These are phyloP conservation scores for Sphenodon punctatus DNA, from an alignment of 2,797 vertebrate genomes.

Conservation along the genomic window DNA sequence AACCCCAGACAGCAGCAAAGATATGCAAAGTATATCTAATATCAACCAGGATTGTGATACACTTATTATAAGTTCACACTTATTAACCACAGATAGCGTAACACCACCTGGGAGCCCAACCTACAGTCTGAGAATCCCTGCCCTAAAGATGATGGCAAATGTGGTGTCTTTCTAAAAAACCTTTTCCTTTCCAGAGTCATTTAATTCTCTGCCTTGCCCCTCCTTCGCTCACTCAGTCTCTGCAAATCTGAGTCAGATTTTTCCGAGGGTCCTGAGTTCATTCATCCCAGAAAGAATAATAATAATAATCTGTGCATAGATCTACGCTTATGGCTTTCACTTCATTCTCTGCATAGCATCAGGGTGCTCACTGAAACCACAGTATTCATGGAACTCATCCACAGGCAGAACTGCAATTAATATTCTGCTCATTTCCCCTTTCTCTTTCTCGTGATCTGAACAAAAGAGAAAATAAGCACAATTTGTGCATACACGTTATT, in stretches of 20 bases:
- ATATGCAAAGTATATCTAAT: no score
- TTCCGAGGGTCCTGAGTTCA: neutral
- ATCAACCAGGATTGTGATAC: no score
- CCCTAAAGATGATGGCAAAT: no score
- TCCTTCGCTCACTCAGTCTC: neutral
- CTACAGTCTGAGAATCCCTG: no score
- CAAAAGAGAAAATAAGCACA: constrained; percentile 24
- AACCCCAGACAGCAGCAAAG: no score
- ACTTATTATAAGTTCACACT: no score
- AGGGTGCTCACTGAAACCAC: constrained; percentile 67
- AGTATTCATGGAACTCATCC: constrained; percentile 68
- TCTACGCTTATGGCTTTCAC: constrained; percentile 45
- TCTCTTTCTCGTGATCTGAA: constrained; percentile 46
- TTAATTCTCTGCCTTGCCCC: neutral
- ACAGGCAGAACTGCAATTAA: constrained; percentile 69
- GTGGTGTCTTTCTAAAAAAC: no score
- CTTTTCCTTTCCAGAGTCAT: neutral
- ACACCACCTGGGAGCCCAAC: no score
- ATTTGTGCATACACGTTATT: neutral
- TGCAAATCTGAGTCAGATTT: neutral
- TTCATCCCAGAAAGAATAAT: constrained; percentile 19
- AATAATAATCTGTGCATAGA: constrained; percentile 42
- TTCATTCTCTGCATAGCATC: constrained; percentile 68
- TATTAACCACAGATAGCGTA: no score
- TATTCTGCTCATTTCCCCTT: constrained; percentile 60